Percentiles rank a stretch among this genome's conserved stretches.
Evolutionary conservation across 2,113 vertebrate species (phyloP).

Genomic region (Muscicapa adusta): DNA sequence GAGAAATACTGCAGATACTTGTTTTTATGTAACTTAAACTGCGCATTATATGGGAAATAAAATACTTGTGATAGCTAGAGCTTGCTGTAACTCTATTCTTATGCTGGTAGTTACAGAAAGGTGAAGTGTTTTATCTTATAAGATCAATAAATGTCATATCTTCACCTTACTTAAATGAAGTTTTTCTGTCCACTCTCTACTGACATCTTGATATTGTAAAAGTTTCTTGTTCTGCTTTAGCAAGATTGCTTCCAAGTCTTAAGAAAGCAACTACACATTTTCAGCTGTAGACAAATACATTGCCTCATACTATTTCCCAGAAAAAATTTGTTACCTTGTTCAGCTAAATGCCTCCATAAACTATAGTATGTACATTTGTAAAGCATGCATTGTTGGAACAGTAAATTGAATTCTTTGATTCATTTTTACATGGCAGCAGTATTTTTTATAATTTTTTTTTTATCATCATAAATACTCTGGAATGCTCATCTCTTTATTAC

Average conservation of each 20-base stretch:
- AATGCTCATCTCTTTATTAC: background rate
- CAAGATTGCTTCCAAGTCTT: background rate
- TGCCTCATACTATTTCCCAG: background rate
- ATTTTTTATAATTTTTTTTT: background rate
- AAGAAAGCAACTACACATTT: background rate
- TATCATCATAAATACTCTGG: background rate
- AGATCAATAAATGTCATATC: background rate
- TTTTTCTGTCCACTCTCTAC: background rate
- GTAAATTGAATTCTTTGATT: background rate
- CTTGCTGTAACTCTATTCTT: background rate
- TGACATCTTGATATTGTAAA: background rate
- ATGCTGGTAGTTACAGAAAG: background rate
- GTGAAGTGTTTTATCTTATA: background rate
- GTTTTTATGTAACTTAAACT: background rate
- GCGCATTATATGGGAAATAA: background rate
- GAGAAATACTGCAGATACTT: background rate
- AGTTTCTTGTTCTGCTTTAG: background rate
- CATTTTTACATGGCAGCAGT: background rate
- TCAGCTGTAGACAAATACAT: background rate
- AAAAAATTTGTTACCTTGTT: conserved; percentile 5
- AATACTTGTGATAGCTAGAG: background rate
- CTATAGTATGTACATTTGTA: background rate
- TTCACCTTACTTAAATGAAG: background rate
- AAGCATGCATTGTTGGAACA: background rate
- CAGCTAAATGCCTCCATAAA: background rate